A percentile compares a stretch with the other conserved stretches of the same genome.
phyloP scores from a whole-genome alignment of 2,113 vertebrate genomes.

The Taurulus bubalis region DNA sequence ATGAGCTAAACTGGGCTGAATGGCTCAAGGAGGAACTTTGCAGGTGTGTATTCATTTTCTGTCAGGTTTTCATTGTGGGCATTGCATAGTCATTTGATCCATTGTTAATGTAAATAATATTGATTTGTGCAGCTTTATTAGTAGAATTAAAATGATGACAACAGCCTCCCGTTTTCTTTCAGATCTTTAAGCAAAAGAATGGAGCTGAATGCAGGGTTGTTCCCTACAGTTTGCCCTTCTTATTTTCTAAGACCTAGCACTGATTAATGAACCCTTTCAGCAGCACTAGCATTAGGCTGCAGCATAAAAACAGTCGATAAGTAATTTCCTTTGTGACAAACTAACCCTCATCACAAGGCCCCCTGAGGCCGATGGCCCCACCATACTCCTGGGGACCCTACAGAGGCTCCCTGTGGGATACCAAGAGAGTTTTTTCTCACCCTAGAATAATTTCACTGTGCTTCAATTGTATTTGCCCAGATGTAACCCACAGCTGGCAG shows the following conservation, averaged over 20 bases:
- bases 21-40: not conserved
- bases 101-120: not conserved
- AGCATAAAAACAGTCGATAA: conserved; percentile 45
- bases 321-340: conserved; percentile 35
- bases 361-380: not conserved
- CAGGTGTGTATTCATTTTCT: not conserved
- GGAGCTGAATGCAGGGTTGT: not conserved
- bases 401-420: conserved; percentile 3
- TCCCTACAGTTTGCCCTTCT: not conserved
- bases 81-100: not conserved
- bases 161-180: not conserved
- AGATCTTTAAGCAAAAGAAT: not conserved
- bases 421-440: not conserved
- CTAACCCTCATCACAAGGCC: not conserved
- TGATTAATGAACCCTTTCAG: conserved; percentile 27
- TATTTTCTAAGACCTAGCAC: conserved; percentile 24
- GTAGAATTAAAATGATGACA: not conserved
- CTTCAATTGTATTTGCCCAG: not conserved
- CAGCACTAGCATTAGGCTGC: not conserved
- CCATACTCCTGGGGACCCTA: not conserved
- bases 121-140: not conserved
- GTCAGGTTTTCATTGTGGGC: not conserved
- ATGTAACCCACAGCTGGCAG: conserved; percentile 10
- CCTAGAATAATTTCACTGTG: not conserved
- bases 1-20: not conserved